Percentiles rank a stretch among this genome's conserved stretches.
These are phyloP conservation scores for Fragum fragum DNA, from an alignment of 2,888 invertebrate species.

Conservation along the genomic window DNA sequence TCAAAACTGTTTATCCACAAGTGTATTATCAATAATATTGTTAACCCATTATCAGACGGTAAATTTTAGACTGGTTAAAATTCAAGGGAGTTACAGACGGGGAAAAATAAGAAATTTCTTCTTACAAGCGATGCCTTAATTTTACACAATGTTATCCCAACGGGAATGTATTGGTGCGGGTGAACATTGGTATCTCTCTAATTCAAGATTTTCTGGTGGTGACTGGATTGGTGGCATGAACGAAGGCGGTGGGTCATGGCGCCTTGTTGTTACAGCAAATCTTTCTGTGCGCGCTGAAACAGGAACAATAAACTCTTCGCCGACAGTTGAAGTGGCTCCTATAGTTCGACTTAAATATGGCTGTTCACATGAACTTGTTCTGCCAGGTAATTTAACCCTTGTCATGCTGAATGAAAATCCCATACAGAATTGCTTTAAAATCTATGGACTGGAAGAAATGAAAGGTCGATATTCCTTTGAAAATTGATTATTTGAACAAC, in stretches of 20 bases:
- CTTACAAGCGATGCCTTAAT: background rate
- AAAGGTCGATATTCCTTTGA: no score
- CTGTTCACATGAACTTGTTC: conserved; percentile 37
- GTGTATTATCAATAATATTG: no score
- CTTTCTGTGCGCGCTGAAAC: conserved; percentile 33
- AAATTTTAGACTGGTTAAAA: no score
- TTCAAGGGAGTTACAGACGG: background rate
- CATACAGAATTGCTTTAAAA: no score
- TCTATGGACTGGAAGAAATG: no score
- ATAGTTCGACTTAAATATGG: conserved; percentile 42
- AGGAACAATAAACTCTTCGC: conserved; percentile 45
- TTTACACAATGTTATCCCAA: no score
- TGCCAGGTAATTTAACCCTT: no score
- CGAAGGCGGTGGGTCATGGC: conserved; percentile 43
- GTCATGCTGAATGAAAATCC: no score
- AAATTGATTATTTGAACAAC: no score
- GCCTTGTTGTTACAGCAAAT: conserved; percentile 34
- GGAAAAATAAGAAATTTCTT: background rate
- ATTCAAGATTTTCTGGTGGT: conserved; percentile 37
- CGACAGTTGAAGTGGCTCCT: conserved; percentile 41
- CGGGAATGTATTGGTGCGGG: background rate
- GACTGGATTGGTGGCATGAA: conserved; percentile 40
- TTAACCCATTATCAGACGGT: no score
- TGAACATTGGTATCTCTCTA: background rate
- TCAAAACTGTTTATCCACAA: no score